Base-by-base conservation (phyloP, 2,888 invertebrate genomes). In the Flabesymbios commensalis region DNA sequence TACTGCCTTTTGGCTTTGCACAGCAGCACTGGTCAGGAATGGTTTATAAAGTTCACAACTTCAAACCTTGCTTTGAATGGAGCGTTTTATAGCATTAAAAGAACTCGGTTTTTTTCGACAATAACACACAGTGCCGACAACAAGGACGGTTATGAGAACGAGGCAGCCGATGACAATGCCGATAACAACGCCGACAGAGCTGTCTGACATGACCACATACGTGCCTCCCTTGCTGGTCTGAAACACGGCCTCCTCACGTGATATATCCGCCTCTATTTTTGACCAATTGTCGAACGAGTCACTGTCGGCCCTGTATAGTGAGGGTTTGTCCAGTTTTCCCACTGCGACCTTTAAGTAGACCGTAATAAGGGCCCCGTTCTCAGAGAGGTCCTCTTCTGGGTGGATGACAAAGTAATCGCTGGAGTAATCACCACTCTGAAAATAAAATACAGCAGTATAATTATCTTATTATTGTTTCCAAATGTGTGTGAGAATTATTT, bases 401-500 rank as follows among this genome's bases (percentile, higher is more conserved):
- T 67, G 64, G 19, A 80, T 43, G 3, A 74, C 64, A 2, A 75
- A 54, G 61, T 76, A 77, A 32, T 75, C 69, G 63, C 80, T 80
- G 41, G 73, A 74, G 67, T 73, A 78, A 5, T 70, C 69, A 39
- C 74, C 74, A 5, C 75, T 76, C 54, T 68, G 68, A 77, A 49
- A 45, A 7, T 17, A 45, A 10, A 45, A 14, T 19, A 22, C 4
- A 36, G 29, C 10, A 7, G 28, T 10, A 17, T 17, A 28, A 14
- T 49, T 14, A 17, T 10, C 49, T 7, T 10, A n/a, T n/a, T n/a
- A n/a, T n/a, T n/a, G n/a, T n/a, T n/a, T n/a, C n/a, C n/a, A n/a
- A n/a, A n/a, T n/a, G n/a, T n/a, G n/a, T n/a, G n/a, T n/a, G n/a
- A n/a, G n/a, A n/a, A n/a, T n/a, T n/a, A n/a, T n/a, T n/a, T n/a